Evolutionary conservation across 2,888 invertebrate genomes (phyloP).

Genomic region (Aporophyla lueneburgensis): DNA sequence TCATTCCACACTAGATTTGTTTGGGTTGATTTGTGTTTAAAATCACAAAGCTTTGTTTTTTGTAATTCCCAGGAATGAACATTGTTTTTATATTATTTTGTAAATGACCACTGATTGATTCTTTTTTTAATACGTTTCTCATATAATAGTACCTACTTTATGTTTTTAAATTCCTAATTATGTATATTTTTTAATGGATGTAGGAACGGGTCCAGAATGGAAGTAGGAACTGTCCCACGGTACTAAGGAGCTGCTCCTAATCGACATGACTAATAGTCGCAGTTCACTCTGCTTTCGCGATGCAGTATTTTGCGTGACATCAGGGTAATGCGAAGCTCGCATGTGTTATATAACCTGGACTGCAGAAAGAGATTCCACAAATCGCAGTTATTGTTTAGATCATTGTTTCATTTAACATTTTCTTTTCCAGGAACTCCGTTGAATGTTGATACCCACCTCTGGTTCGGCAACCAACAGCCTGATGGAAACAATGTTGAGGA

Average conservation of each 20-base stretch:
- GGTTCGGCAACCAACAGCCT: slow-evolving; percentile 9
- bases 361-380: not conserved
- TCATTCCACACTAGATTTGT: not conserved
- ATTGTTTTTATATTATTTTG: not conserved
- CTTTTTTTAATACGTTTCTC: not conserved
- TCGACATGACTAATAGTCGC: too few species aligned
- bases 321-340: too few species aligned
- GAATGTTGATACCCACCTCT: not conserved
- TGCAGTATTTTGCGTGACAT: too few species aligned
- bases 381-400: not conserved
- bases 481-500: slow-evolving; percentile 57
- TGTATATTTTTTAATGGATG: too few species aligned
- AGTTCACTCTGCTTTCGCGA: too few species aligned
- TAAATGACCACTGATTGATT: not conserved
- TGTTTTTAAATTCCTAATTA: not conserved
- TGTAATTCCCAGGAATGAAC: not conserved
- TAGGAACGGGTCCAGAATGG: too few species aligned
- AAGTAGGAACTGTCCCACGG: too few species aligned
- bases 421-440: slow-evolving; percentile 10
- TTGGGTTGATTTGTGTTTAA: not conserved
- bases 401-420: not conserved
- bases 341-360: too few species aligned
- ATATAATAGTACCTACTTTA: too few species aligned
- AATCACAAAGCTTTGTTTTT: not conserved
- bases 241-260: too few species aligned